Conservation (phyloP, 2,888 invertebrate species). For the Eupithecia centaureata region DNA sequence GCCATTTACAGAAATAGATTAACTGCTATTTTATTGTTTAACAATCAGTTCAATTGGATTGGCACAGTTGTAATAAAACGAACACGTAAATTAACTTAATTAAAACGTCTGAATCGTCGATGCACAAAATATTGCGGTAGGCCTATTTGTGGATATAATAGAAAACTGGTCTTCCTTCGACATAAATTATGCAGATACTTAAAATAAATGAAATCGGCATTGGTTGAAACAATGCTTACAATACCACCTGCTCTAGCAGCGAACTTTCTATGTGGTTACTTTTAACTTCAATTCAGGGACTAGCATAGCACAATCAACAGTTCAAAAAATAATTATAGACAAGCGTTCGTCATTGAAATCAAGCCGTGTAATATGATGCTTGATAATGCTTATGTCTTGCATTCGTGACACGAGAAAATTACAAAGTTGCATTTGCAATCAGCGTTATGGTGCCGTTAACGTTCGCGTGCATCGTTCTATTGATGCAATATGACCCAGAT, state of each 20-base stretch:
- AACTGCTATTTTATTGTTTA: conserved; percentile 33
- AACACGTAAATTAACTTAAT: conserved; percentile 29
- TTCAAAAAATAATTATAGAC: not conserved
- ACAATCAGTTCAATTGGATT: conserved; percentile 36
- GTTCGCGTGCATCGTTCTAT: conserved; percentile 74
- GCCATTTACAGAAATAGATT: conserved; percentile 21
- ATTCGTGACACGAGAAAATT: conserved; percentile 68
- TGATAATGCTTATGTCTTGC: conserved; percentile 46
- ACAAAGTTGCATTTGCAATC: conserved; percentile 67
- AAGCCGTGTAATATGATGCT: conserved; percentile 41
- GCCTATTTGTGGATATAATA: conserved; percentile 19
- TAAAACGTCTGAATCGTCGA: conserved; percentile 21
- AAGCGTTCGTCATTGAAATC: conserved; percentile 18
- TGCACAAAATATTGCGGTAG: conserved; percentile 23
- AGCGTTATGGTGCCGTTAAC: conserved; percentile 68
- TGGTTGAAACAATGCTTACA: not conserved
- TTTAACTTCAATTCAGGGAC: not conserved
- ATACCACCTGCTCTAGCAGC: not conserved
- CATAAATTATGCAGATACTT: conserved; percentile 19
- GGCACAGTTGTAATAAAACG: conserved; percentile 33
- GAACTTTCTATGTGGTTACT: not conserved
- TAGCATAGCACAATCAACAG: not conserved
- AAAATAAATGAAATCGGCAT: conserved; percentile 13
- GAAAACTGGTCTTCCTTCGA: conserved; percentile 35
- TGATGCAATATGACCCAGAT: conserved; percentile 78